Evolutionary conservation across 2,888 invertebrate genomes (phyloP), one percentile per base, ranked within the genome.

Genomic region (Bellardia bayeri): DNA sequence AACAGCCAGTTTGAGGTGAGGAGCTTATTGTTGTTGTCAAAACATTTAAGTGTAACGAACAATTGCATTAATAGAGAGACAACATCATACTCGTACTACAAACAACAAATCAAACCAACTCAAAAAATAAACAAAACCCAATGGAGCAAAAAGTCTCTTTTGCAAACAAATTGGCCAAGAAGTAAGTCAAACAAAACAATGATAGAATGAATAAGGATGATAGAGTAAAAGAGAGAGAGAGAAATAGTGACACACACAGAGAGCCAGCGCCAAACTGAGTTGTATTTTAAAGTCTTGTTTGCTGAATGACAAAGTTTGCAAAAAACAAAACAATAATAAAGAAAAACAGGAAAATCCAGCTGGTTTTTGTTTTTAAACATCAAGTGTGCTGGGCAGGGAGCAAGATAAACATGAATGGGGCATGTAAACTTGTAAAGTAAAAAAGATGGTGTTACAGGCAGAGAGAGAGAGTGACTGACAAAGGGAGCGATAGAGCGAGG

Each of bases 341-440:
- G 33, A 13, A 58, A 58, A 64, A 74, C 72, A 66, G 56, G 64
- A 81, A 72, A 56, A 72, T 81, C 72, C 72, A 81, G 81, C 72
- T 74, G 72, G 42, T 81, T 64, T 56, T 42, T 64, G 9, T 79
- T 61, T 58, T 33, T 49, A 33, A 11, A 56, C 64, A 64, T 37
- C 51, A 71, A 63, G 71, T 80, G 71, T 80, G 61, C 33, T 75
- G 33, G 11, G 37, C 14, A 7, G 13, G 8, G 7, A 33, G 9
- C 14, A 16, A 51, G 37, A 75, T 33, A 63, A 51, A 9, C 49
- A 75, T 63, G 49, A 64, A 76, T 56, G 40, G 30, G 14, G n/a
- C 16, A 23, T 56, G 7, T n/a, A 3, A 68, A 49, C 16, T 14
- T 56, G 7, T n/a, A 3, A 68, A 49, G 54, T 51, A 37, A 0